These are phyloP conservation scores for Brachionichthys hirsutus DNA, from an alignment of 2,113 vertebrate species.

Conservation along the genomic window DNA sequence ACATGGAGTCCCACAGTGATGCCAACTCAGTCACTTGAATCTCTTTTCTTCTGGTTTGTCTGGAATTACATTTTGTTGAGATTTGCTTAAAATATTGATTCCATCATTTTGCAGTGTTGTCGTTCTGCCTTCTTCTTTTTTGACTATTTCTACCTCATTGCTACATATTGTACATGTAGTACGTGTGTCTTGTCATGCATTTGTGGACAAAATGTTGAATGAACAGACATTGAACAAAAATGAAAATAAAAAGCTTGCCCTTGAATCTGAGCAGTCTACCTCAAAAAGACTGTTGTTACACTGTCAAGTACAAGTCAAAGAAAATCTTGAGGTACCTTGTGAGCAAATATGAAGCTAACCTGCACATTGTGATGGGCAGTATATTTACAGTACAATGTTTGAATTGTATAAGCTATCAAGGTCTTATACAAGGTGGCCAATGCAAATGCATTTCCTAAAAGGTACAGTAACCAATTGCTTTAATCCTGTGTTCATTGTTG, in stretches of 20 bases:
- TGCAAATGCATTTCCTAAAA: conserved; percentile 63
- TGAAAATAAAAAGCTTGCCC: conserved; percentile 78
- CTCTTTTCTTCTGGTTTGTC: conserved; percentile 34
- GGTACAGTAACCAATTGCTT: conserved; percentile 66
- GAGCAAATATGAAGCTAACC: conserved; percentile 83
- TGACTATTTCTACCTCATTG: conserved; percentile 99
- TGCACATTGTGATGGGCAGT: conserved; percentile 83
- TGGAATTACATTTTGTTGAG: conserved; percentile 45
- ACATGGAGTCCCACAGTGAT: conserved; percentile 54
- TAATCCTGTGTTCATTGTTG: conserved; percentile 73
- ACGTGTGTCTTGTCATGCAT: conserved; percentile 93
- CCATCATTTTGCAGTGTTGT: conserved; percentile 71
- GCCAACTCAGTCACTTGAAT: conserved; percentile 44
- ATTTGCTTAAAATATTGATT: conserved; percentile 58
- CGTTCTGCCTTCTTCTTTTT: conserved; percentile 85
- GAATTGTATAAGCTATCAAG: conserved; percentile 84
- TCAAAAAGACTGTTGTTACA: conserved; percentile 97
- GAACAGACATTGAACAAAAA: conserved; percentile 56
- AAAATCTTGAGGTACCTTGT: conserved; percentile 82
- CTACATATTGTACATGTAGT: conserved; percentile 99
- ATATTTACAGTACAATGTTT: conserved; percentile 82
- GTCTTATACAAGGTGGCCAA: conserved; percentile 83
- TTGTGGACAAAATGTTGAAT: conserved; percentile 75
- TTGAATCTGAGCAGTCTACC: conserved; percentile 97
- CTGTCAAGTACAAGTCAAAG: conserved; percentile 89